Base-by-base conservation (phyloP, 2,113 vertebrate genomes). In the Narcine bancroftii region DNA sequence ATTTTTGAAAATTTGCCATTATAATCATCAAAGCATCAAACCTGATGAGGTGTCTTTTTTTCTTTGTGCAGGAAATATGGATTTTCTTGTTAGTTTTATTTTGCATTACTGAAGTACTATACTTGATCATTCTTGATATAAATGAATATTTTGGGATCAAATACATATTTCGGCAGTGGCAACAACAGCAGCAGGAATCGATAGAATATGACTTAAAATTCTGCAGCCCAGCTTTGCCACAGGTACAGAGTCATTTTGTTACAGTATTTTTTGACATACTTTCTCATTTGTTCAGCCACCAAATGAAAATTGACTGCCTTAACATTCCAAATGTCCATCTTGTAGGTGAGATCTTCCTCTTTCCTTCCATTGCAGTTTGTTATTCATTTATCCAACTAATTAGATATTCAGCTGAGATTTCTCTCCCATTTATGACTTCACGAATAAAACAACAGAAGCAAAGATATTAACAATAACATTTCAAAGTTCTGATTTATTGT, bases 151-250 rank as follows among this genome's bases (percentile, higher is more conserved):
- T 83, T 63, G 73, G 63, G 15, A n/a, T 60, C 13, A 83, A 33
- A 63, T 47, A 11, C 6, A 9, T 66, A 29, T 83, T 65, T 92
- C 39, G n/a, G 4, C 45, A n/a, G 6, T 92, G 92, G 92, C 42
- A 79, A n/a, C 4, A 26, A 42, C 73, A 63, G 60, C 92, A 63
- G 50, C 15, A 45, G 42, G 56, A 26, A 36, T 56, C 47, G 56
- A 17, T 63, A 11, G 3, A n/a, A 53, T 29, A 33, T 91, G 89
- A 91, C 63, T 69, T 91, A 47, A 9, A 71, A 13, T 69, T 33
- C 29, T 91, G 89, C 89, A 91, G 65, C 45, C 89, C 24, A 47
- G 10, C 21, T 91, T 69, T 6, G 89, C 89, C 89, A 66, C 39
- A 91, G 89, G 89, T 91, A 91, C 36, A 89, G 92, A 60, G 39